phyloP scores from a whole-genome alignment of 2,797 vertebrate genomes.

The Sebastes trivittatus region DNA sequence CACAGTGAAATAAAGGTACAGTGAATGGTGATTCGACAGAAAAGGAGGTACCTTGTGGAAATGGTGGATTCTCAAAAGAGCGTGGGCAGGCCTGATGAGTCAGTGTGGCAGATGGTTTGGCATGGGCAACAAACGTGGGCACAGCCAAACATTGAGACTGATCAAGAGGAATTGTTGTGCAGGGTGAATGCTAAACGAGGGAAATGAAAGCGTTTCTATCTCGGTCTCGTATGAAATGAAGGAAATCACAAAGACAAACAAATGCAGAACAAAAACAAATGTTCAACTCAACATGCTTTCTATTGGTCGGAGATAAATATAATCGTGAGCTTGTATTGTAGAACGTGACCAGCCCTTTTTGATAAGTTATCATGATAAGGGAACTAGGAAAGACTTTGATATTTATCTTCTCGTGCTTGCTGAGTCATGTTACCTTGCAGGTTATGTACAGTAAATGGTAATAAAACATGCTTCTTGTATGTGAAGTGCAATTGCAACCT shows the following conservation, averaged over 20 bases:
- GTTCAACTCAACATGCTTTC: neutral
- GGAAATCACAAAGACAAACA: neutral
- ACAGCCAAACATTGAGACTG: slow-evolving; percentile 37
- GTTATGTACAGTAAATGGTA: neutral
- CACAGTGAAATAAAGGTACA: slow-evolving; percentile 21
- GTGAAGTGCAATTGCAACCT: neutral
- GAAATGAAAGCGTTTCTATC: neutral
- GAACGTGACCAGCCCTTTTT: neutral
- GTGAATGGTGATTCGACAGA: slow-evolving; percentile 41
- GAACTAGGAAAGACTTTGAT: neutral
- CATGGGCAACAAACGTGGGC: slow-evolving; percentile 58
- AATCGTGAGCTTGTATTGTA: neutral
- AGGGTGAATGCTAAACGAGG: slow-evolving; percentile 9
- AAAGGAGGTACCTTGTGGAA: slow-evolving; percentile 58
- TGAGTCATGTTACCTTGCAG: neutral
- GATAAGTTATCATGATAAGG: neutral
- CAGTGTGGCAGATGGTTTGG: slow-evolving; percentile 75
- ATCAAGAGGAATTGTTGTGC: slow-evolving; percentile 34
- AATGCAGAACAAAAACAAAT: neutral
- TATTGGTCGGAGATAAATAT: neutral
- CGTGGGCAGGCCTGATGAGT: slow-evolving; percentile 66
- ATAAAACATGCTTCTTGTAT: neutral
- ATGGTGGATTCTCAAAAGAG: slow-evolving; percentile 52
- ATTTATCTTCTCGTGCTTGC: neutral
- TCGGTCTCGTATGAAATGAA: neutral